phyloP scores from a whole-genome alignment of 2,797 vertebrate genomes.

The Erpetoichthys calabaricus region DNA sequence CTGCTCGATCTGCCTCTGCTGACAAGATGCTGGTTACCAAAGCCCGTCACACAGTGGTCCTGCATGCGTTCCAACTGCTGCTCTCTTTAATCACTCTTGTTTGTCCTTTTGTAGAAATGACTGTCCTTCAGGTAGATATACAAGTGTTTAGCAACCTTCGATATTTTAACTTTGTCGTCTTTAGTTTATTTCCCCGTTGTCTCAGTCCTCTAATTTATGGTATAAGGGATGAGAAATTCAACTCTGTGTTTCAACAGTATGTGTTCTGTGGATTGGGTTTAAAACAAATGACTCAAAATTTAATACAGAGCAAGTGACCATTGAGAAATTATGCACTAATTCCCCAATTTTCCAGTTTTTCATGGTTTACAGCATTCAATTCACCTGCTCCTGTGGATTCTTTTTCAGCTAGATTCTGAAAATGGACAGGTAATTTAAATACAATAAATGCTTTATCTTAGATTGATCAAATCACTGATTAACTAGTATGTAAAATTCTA shows the following conservation, averaged over 20 bases:
- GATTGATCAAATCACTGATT: too few species aligned
- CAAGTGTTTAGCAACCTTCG: slow-evolving; percentile 24
- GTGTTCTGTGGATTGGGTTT: too few species aligned
- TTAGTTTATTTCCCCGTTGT: slow-evolving; percentile 43
- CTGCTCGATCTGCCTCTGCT: slow-evolving; percentile 24
- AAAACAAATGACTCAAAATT: too few species aligned
- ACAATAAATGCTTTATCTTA: too few species aligned
- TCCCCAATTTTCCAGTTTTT: too few species aligned
- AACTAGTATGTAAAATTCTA: too few species aligned
- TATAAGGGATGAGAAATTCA: slow-evolving; percentile 42
- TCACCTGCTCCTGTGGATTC: too few species aligned
- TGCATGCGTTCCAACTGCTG: slow-evolving; percentile 30
- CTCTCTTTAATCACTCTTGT: slow-evolving; percentile 28
- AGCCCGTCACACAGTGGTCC: slow-evolving; percentile 26
- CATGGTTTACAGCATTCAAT: too few species aligned
- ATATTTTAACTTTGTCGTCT: slow-evolving; percentile 43
- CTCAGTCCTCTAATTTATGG: slow-evolving; percentile 53
- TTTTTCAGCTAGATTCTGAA: too few species aligned
- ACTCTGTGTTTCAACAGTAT: not conserved
- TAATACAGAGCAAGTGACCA: too few species aligned
- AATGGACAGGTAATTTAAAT: too few species aligned
- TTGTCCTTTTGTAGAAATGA: slow-evolving; percentile 25
- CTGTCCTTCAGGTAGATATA: slow-evolving; percentile 10
- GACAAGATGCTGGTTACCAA: slow-evolving; percentile 20
- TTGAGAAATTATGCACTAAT: too few species aligned